These are phyloP conservation scores for Coleophora flavipennella DNA, from an alignment of 2,888 invertebrate genomes.

Conservation along the genomic window DNA sequence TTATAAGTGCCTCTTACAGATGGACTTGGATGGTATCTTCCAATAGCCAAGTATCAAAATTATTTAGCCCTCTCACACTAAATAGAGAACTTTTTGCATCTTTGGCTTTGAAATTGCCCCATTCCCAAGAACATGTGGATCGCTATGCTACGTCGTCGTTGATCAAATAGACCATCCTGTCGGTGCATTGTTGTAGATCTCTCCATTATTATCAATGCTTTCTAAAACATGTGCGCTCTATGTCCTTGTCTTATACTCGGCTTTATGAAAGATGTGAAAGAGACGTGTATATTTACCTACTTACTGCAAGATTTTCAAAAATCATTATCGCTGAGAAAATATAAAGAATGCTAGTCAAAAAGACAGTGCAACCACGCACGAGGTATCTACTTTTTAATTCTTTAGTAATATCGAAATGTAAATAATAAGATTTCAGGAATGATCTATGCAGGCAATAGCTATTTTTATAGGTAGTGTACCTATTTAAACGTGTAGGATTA, in stretches of 20 bases:
- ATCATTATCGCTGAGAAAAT: no score
- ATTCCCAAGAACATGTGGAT: slow-evolving; percentile 70
- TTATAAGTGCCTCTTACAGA: no score
- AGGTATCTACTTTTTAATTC: no score
- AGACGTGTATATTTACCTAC: slow-evolving; percentile 18
- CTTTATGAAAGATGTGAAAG: slow-evolving; percentile 23
- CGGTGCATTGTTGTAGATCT: slow-evolving; percentile 48
- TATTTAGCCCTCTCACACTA: slow-evolving; percentile 21
- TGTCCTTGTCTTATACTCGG: slow-evolving; percentile 36
- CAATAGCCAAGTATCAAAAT: slow-evolving; percentile 33
- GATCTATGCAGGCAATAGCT: no score
- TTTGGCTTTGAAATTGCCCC: slow-evolving; percentile 40
- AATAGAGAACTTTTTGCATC: slow-evolving; percentile 61
- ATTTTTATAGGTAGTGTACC: no score
- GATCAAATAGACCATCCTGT: slow-evolving; percentile 70
- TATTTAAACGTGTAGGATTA: no score
- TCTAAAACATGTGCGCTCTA: slow-evolving; percentile 39
- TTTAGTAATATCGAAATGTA: no score
- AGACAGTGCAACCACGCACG: no score
- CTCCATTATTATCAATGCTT: slow-evolving; percentile 54
- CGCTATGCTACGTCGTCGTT: slow-evolving; percentile 64
- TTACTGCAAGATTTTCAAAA: no score
- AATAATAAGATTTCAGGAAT: no score
- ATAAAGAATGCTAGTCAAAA: no score
- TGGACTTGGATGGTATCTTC: no score